Conservation (phyloP, 2,888 invertebrate genomes). For the Hypselothyrea guttata region DNA sequence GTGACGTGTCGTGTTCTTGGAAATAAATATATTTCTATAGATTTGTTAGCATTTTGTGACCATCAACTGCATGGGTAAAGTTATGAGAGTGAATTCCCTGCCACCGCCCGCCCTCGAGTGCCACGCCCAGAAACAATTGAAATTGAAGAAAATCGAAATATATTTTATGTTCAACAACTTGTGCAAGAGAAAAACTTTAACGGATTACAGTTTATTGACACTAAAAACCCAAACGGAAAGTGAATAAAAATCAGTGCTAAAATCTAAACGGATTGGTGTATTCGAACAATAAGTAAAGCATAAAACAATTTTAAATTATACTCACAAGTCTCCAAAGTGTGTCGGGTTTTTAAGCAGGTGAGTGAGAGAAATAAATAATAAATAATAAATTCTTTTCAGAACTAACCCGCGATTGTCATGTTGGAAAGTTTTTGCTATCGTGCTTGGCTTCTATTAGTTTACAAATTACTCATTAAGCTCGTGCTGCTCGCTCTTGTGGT, state of each 20-base stretch:
- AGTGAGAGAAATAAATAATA: too few relatives aligned
- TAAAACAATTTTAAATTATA: too few relatives aligned
- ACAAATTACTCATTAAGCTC: too few relatives aligned
- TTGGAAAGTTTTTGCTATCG: too few relatives aligned
- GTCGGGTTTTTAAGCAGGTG: too few relatives aligned
- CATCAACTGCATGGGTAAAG: conserved; percentile 77
- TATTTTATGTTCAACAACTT: conserved; percentile 81
- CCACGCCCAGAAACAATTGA: conserved; percentile 67
- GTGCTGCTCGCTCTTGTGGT: too few relatives aligned
- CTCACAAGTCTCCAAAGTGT: too few relatives aligned
- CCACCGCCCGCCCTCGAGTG: conserved; percentile 56
- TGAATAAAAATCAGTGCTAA: conserved; percentile 36
- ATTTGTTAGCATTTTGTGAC: conserved; percentile 37
- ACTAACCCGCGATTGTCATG: too few relatives aligned
- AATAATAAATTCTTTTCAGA: too few relatives aligned
- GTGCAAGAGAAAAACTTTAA: conserved; percentile 79
- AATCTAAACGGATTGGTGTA: too few relatives aligned
- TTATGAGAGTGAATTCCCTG: conserved; percentile 77
- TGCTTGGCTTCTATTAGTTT: too few relatives aligned
- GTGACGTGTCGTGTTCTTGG: background rate
- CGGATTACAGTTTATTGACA: conserved; percentile 61
- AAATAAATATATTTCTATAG: conserved; percentile 7
- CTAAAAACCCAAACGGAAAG: conserved; percentile 44
- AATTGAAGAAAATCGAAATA: conserved; percentile 77
- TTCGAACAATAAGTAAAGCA: too few relatives aligned